These are phyloP conservation scores for Mobula birostris DNA, from an alignment of 2,113 vertebrate genomes.

Conservation along the genomic window DNA sequence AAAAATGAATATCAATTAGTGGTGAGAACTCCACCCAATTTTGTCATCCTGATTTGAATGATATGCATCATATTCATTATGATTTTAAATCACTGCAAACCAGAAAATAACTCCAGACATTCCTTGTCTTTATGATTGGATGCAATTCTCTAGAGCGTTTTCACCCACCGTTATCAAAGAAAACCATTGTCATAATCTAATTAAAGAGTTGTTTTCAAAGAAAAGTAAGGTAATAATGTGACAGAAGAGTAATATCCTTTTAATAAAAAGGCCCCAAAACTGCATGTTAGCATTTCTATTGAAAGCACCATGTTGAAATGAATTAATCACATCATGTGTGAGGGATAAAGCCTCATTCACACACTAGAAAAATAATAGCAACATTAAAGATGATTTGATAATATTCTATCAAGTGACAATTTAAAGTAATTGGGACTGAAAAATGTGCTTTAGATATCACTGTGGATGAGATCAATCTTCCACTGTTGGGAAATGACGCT, in stretches of 20 bases:
- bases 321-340: neutral
- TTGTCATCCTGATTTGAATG: neutral
- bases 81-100: neutral
- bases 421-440: neutral
- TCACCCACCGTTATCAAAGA: neutral
- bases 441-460: neutral
- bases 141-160: neutral
- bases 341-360: neutral
- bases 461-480: neutral
- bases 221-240: neutral
- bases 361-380: neutral
- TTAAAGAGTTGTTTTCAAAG: neutral
- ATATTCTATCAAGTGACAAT: neutral
- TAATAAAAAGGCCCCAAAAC: neutral
- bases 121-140: neutral
- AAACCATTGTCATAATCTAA: neutral
- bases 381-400: neutral
- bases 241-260: neutral
- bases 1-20: neutral
- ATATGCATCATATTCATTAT: neutral
- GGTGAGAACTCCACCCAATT: neutral
- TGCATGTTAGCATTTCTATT: neutral
- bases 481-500: neutral
- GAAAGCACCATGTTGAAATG: neutral
- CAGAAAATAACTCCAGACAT: neutral